Percentiles rank a stretch among this genome's conserved stretches.
Evolutionary conservation across 2,797 vertebrate genomes (phyloP).

Genomic region (Melanotaenia parkinsoni): DNA sequence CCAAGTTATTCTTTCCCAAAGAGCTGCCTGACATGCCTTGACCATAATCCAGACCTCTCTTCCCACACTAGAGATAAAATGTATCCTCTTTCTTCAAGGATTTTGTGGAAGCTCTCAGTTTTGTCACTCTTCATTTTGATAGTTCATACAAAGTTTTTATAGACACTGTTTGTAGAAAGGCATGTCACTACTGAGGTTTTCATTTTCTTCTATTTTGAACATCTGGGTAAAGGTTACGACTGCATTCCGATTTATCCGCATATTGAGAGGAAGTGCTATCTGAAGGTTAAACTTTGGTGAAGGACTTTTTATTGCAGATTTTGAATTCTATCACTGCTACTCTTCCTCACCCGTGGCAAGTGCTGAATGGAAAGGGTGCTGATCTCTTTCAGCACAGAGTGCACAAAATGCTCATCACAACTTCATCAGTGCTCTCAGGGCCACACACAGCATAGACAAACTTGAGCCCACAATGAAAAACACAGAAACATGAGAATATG

Average conservation of each 20-base stretch:
- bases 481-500: not conserved
- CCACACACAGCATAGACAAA: constrained; percentile 29
- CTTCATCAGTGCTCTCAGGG: constrained; percentile 52
- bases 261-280: not conserved
- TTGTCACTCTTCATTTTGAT: not conserved
- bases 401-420: constrained; percentile 43
- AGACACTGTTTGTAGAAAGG: not conserved
- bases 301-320: not conserved
- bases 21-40: not conserved
- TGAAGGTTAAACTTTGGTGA: not conserved
- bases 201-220: not conserved
- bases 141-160: not conserved
- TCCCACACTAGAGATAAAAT: not conserved
- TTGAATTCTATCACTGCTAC: constrained; percentile 12
- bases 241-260: not conserved
- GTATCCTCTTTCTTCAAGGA: not conserved
- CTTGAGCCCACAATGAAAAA: constrained; percentile 14
- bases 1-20: not conserved
- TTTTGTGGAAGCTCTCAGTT: not conserved
- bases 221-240: not conserved
- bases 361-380: constrained; percentile 21
- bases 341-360: constrained; percentile 45
- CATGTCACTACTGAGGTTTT: not conserved
- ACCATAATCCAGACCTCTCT: not conserved
- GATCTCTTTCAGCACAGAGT: constrained; percentile 41